A percentile compares a stretch with the other conserved stretches of the same genome.
Evolutionary conservation across 2,888 invertebrate genomes (phyloP).

Genomic region (Drosophila nigritarsus): DNA sequence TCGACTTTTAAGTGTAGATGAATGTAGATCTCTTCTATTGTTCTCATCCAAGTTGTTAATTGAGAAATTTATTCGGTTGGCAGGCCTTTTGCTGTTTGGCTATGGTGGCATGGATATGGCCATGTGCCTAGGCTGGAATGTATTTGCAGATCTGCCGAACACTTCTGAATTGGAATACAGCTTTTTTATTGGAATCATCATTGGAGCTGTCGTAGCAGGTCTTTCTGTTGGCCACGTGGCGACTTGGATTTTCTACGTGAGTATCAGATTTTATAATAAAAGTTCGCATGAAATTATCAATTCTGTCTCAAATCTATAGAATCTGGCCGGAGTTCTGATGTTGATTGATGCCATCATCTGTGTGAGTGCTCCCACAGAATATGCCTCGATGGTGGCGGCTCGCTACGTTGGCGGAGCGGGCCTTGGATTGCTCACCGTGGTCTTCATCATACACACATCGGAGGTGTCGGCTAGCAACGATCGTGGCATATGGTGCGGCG

Average conservation of each 20-base stretch:
- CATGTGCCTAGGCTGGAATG: constrained; percentile 69
- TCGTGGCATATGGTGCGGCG: constrained; percentile 62
- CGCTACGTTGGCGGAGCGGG: constrained; percentile 79
- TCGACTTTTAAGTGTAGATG: neutral
- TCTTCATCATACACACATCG: constrained; percentile 71
- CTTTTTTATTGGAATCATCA: constrained; percentile 80
- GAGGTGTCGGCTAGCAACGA: constrained; percentile 51
- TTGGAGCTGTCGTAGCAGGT: constrained; percentile 65
- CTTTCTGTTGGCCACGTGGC: constrained; percentile 48
- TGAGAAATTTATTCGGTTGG: neutral
- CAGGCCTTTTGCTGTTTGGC: constrained; percentile 61
- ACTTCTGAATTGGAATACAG: constrained; percentile 62
- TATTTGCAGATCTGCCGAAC: neutral
- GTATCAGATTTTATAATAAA: constrained; percentile 1
- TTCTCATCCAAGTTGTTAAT: neutral
- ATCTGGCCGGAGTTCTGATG: constrained; percentile 55
- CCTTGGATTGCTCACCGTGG: constrained; percentile 68
- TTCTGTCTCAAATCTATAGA: constrained; percentile 17
- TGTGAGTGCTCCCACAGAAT: constrained; percentile 57
- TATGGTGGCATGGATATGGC: constrained; percentile 77
- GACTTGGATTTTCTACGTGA: constrained; percentile 61
- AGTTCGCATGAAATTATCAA: fast-evolving
- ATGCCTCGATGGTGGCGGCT: constrained; percentile 61
- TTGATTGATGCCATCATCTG: constrained; percentile 72
- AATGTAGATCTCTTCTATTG: neutral